A percentile compares a stretch with the other conserved stretches of the same genome.
phyloP scores from a whole-genome alignment of 1,140 invertebrate genomes.

The Panagrolaimus sp. region DNA sequence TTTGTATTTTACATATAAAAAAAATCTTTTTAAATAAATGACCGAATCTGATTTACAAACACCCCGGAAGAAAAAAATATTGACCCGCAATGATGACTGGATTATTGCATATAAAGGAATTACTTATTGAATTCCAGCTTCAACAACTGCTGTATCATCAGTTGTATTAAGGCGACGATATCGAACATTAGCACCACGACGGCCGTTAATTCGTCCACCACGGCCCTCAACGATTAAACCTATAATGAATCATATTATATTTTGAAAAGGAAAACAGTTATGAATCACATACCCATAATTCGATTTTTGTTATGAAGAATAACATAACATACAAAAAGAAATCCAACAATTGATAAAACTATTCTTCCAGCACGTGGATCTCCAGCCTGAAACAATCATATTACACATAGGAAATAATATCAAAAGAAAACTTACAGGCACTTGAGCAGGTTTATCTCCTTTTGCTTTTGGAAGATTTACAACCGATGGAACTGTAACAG shows the following conservation, averaged over 20 bases:
- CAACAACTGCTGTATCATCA: conserved; percentile 7
- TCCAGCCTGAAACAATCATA: too few species aligned
- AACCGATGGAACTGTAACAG: too few species aligned
- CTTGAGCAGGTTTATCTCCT: too few species aligned
- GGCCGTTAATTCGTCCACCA: neutral
- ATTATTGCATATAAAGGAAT: neutral
- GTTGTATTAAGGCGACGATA: conserved; percentile 4
- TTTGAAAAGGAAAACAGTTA: neutral
- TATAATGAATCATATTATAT: neutral
- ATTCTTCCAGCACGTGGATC: too few species aligned
- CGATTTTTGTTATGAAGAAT: neutral
- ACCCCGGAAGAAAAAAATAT: neutral
- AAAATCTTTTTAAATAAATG: neutral
- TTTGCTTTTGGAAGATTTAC: too few species aligned
- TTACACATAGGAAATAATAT: too few species aligned
- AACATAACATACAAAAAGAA: too few species aligned
- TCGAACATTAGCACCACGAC: conserved; percentile 5
- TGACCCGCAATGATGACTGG: neutral
- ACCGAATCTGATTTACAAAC: neutral
- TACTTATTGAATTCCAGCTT: neutral
- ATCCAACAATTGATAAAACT: too few species aligned
- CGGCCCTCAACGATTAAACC: neutral
- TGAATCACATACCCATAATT: conserved; percentile 8
- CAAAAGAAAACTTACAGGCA: too few species aligned
- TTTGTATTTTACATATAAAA: neutral